These are phyloP conservation scores for Tetramorium bicarinatum DNA, from an alignment of 2,888 invertebrate species.

Conservation along the genomic window DNA sequence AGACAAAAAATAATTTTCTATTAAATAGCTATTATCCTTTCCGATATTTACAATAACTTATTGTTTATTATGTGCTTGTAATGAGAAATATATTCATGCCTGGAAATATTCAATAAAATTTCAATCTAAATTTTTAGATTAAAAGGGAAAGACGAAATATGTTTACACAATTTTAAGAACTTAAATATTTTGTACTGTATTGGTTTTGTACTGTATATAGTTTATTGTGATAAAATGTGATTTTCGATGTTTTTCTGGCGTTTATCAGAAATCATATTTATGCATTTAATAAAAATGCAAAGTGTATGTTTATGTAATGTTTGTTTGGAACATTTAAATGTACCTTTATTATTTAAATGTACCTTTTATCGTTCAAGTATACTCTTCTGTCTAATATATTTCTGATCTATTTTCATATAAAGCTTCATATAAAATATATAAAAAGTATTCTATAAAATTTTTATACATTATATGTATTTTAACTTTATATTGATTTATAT, in stretches of 20 bases:
- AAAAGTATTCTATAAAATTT: too few species aligned
- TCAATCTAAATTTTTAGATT: background rate
- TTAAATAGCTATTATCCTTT: background rate
- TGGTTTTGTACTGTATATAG: background rate
- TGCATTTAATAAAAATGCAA: background rate
- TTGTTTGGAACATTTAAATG: background rate
- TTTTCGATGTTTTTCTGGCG: background rate
- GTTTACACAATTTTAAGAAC: background rate
- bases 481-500: background rate
- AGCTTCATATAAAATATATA: background rate
- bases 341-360: background rate
- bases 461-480: background rate
- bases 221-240: background rate
- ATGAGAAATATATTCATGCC: background rate
- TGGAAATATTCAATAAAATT: background rate
- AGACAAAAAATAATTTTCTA: background rate
- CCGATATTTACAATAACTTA: background rate
- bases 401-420: background rate
- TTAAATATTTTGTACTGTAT: background rate
- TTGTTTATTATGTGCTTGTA: background rate
- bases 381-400: background rate
- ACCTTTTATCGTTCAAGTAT: background rate
- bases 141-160: background rate
- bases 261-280: background rate
- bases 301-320: background rate